Evolutionary conservation across 1,140 invertebrate genomes (phyloP).

Genomic region (Hylaeus volcanicus): DNA sequence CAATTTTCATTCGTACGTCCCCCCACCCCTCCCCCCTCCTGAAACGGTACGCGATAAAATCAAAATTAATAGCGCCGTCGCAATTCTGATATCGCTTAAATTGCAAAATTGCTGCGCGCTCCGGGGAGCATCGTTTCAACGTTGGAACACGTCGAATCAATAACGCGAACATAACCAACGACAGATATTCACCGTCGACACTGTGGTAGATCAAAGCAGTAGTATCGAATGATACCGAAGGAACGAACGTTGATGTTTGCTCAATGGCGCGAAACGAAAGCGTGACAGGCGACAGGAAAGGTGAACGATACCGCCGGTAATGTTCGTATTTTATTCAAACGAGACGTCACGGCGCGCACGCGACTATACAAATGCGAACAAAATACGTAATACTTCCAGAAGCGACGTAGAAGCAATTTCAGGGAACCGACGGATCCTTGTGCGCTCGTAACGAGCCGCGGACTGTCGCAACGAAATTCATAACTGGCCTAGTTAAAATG

Average conservation of each 20-base stretch:
- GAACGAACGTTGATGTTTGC: constrained; percentile 3
- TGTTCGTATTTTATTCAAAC: background rate
- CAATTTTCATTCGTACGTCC: background rate
- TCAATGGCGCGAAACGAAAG: constrained; percentile 3
- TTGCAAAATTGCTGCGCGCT: constrained; percentile 6
- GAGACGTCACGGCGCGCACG: background rate
- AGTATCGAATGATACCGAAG: background rate
- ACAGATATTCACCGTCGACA: constrained; percentile 2
- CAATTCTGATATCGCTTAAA: background rate
- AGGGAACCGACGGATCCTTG: background rate
- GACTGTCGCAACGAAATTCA: background rate
- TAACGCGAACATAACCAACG: constrained; percentile 8
- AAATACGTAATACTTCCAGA: background rate
- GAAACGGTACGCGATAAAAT: constrained; percentile 1
- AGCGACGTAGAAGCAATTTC: background rate
- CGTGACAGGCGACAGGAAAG: background rate
- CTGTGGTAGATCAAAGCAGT: background rate
- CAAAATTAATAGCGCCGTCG: constrained; percentile 3
- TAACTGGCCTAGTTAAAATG: background rate
- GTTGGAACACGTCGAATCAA: background rate
- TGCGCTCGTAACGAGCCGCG: background rate
- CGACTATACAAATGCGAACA: background rate
- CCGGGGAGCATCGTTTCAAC: background rate
- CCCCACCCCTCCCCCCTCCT: too few relatives aligned
- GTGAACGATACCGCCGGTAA: constrained; percentile 1